Evolutionary conservation across 2,113 vertebrate species (phyloP), one percentile per base, ranked within the genome.

Genomic region (Ivindomyrus marchei): DNA sequence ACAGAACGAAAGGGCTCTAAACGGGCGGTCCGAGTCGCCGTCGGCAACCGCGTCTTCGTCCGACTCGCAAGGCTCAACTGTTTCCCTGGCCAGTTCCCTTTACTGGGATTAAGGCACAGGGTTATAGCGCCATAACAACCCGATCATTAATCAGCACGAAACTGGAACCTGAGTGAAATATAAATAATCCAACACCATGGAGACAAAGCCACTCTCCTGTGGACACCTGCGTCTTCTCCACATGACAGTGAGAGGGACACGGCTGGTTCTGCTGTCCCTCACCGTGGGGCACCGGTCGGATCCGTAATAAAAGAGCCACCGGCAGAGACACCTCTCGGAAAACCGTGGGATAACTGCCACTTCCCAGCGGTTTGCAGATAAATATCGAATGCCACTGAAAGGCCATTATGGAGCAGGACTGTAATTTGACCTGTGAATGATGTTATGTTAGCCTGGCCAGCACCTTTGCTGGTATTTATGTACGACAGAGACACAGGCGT

Each of bases 401-500:
- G 74, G 36, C 74, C 36, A 80, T 80, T 80, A 80, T n/a, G 17
- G 36, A 80, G 17, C 15, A n/a, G 11, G 74, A 80, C 36, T 80
- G 74, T 80, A 80, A 80, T 80, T 19, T 36, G 74, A 80, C 74
- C 74, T 42, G 36, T 80, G 74, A 80, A 19, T 80, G 74, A 80
- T 80, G 74, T 80, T 80, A 19, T 19, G 74, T 80, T 80, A 42
- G 74, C 31, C 74, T 8, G 36, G 36, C 1, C 70, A 42, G 17
- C n/a, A 80, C 74, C 74, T 80, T 42, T 80, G 74, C 74, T 80
- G 74, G 39, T 80, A 80, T 80, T 80, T 80, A 80, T 42, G 74
- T 80, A 42, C 74, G 19, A 42, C 74, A 80, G 74, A 42, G 36
- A 17, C 74, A 42, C 36, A 8, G 74, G 36, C 31, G 5, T 39